These are phyloP conservation scores for Rafetus swinhoei DNA, from an alignment of 2,113 vertebrate genomes.

Conservation along the genomic window DNA sequence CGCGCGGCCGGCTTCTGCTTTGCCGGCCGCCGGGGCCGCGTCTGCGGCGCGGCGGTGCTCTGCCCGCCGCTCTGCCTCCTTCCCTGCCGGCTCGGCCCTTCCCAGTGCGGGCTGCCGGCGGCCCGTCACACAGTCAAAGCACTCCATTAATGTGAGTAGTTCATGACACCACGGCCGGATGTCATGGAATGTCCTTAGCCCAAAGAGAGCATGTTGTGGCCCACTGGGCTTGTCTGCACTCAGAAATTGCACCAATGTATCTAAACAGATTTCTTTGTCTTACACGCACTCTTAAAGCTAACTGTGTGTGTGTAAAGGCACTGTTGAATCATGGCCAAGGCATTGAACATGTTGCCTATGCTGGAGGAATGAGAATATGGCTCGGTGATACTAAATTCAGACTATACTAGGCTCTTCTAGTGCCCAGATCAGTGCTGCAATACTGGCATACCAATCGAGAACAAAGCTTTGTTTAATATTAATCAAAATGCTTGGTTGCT, in stretches of 20 bases:
- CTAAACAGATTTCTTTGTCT: conserved; percentile 2
- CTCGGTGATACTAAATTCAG: not conserved
- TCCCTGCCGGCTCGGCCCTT: too few relatives aligned
- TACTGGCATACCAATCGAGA: not conserved
- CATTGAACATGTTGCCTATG: not conserved
- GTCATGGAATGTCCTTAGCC: not conserved
- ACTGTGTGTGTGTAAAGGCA: fast-evolving
- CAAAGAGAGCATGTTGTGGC: not conserved
- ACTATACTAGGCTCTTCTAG: not conserved
- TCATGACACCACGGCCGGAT: not conserved
- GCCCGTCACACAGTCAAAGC: too few relatives aligned
- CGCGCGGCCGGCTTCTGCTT: too few relatives aligned
- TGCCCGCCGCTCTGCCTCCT: too few relatives aligned
- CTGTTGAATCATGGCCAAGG: not conserved
- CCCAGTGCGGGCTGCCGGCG: too few relatives aligned
- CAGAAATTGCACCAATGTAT: not conserved
- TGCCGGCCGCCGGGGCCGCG: too few relatives aligned
- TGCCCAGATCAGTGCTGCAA: not conserved
- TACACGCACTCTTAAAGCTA: conserved; percentile 1
- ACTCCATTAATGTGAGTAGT: not conserved
- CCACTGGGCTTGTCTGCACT: not conserved
- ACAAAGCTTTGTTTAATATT: not conserved
- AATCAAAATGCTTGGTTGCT: not conserved
- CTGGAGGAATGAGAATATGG: not conserved
- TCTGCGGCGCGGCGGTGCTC: too few relatives aligned